These are phyloP conservation scores for Hydrocynus forskahlii DNA, from an alignment of 2,797 vertebrate genomes.

Conservation along the genomic window DNA sequence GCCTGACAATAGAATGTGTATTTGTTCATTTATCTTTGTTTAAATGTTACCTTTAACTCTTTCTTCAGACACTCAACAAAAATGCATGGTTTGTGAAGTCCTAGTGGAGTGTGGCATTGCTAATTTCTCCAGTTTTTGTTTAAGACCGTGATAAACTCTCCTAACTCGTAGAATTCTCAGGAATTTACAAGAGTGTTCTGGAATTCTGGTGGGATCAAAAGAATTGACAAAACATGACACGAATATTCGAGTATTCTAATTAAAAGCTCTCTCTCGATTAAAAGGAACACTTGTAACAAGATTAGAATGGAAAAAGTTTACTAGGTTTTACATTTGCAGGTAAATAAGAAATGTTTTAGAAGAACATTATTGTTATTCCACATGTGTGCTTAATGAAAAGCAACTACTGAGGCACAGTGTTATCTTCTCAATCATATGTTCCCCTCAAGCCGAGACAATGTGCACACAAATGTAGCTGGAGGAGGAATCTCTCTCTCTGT, in stretches of 20 bases:
- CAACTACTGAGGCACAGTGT: constrained; percentile 27
- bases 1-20: too few species aligned
- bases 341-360: constrained; percentile 24
- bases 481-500: neutral
- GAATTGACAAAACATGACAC: neutral
- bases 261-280: constrained; percentile 34
- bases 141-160: too few species aligned
- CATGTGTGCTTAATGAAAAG: constrained; percentile 36
- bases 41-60: too few species aligned
- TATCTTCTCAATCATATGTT: constrained; percentile 45
- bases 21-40: too few species aligned
- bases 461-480: constrained; percentile 15
- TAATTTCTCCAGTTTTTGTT: too few species aligned
- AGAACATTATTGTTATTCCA: constrained; percentile 28
- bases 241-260: constrained; percentile 5
- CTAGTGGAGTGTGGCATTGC: too few species aligned
- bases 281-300: constrained; percentile 29
- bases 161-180: too few species aligned
- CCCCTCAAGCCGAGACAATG: constrained; percentile 16
- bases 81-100: too few species aligned
- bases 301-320: constrained; percentile 40
- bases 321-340: constrained; percentile 14
- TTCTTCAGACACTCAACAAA: too few species aligned
- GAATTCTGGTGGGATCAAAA: too few species aligned
- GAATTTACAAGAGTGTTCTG: too few species aligned